These are phyloP conservation scores for Poecilia latipinna DNA, from an alignment of 2,113 vertebrate genomes.

Conservation along the genomic window DNA sequence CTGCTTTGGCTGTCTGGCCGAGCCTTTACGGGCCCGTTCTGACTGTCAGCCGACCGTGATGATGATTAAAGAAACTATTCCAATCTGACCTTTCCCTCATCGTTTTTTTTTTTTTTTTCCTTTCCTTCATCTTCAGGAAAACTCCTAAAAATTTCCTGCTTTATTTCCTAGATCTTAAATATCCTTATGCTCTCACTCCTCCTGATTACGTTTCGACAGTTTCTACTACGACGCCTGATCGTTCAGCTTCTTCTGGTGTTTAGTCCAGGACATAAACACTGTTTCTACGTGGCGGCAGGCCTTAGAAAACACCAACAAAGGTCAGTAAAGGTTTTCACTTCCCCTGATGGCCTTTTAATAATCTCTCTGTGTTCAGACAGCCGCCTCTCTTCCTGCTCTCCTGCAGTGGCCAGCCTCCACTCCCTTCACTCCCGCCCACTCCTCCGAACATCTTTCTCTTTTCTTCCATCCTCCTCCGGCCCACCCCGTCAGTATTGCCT, in stretches of 20 bases:
- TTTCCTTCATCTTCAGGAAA: background rate
- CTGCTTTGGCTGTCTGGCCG: slow-evolving; percentile 45
- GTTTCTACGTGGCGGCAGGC: background rate
- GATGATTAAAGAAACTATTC: slow-evolving; percentile 76
- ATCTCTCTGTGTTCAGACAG: background rate
- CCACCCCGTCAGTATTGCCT: no score
- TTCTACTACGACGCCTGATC: background rate
- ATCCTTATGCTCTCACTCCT: background rate
- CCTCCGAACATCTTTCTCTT: no score
- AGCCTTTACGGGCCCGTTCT: slow-evolving; percentile 21
- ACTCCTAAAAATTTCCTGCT: no score
- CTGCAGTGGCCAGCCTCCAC: background rate
- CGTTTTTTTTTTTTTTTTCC: background rate
- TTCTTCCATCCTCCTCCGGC: no score
- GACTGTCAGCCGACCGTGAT: slow-evolving; percentile 69
- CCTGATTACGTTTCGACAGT: background rate
- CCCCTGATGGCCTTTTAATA: slow-evolving; percentile 34
- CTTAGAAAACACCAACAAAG: slow-evolving; percentile 11
- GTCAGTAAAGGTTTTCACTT: slow-evolving; percentile 32
- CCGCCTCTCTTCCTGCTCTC: background rate
- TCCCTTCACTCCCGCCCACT: no score
- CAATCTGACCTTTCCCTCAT: slow-evolving; percentile 25
- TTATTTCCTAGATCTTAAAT: background rate
- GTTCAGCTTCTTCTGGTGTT: background rate
- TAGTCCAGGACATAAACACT: background rate